phyloP scores from a whole-genome alignment of 2,888 invertebrate species.

The Drosophila ezoana region DNA sequence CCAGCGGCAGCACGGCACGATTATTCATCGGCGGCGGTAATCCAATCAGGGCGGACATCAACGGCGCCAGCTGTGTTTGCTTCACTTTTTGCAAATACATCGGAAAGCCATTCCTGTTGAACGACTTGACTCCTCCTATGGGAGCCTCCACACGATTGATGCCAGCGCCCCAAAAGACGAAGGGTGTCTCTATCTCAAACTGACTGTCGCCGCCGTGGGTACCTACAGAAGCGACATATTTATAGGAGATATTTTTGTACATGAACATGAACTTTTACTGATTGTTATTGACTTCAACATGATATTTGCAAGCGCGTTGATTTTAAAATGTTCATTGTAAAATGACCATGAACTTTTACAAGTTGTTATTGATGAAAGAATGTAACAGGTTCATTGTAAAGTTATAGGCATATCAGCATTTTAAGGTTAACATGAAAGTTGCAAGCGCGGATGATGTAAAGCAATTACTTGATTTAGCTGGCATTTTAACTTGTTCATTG shows the following conservation, averaged over 20 bases:
- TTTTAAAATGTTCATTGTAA: too few relatives aligned
- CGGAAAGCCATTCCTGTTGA: slow-evolving; percentile 8
- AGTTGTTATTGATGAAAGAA: too few relatives aligned
- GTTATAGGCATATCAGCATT: too few relatives aligned
- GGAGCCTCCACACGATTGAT: slow-evolving; percentile 83
- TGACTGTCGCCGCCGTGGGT: slow-evolving; percentile 96
- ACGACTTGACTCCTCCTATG: slow-evolving; percentile 21
- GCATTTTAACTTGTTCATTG: too few relatives aligned
- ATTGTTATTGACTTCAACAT: too few relatives aligned
- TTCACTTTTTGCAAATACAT: slow-evolving; percentile 88
- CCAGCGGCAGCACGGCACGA: slow-evolving; percentile 78
- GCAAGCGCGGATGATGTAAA: too few relatives aligned
- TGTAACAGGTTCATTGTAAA: too few relatives aligned
- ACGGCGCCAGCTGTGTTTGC: slow-evolving; percentile 96
- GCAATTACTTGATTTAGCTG: too few relatives aligned
- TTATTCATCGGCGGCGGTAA: slow-evolving; percentile 94
- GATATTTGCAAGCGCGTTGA: too few relatives aligned
- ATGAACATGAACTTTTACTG: neutral
- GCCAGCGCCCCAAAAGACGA: slow-evolving; percentile 97
- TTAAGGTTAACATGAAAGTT: too few relatives aligned
- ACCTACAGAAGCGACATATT: slow-evolving; percentile 85
- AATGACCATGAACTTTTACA: too few relatives aligned
- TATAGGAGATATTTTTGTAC: neutral
- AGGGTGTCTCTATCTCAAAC: slow-evolving; percentile 96
- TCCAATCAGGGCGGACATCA: slow-evolving; percentile 94